Conservation (phyloP, 2,113 vertebrate species). For the Agapornis roseicollis region DNA sequence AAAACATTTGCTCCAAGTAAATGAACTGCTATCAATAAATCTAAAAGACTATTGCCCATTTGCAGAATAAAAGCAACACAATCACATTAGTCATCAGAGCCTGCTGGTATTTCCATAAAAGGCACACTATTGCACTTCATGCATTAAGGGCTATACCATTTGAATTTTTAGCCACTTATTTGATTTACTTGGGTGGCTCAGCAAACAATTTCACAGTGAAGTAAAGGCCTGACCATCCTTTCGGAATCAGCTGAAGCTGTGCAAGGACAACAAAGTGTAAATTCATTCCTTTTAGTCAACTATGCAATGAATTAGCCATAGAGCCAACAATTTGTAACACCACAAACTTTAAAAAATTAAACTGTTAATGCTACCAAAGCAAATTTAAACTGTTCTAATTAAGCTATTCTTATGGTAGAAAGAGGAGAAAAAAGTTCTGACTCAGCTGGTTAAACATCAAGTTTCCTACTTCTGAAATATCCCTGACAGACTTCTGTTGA, state of each 20-base stretch:
- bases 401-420: neutral
- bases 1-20: neutral
- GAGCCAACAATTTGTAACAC: neutral
- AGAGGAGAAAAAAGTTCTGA: neutral
- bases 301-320: neutral
- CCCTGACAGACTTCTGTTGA: neutral
- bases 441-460: neutral
- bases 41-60: neutral
- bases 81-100: accelerated
- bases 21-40: neutral
- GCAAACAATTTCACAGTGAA: neutral
- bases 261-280: neutral
- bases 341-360: neutral
- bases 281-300: neutral
- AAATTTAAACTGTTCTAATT: neutral
- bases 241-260: neutral
- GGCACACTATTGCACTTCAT: neutral
- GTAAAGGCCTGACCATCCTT: neutral
- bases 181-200: neutral
- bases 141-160: neutral
- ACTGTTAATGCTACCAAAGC: neutral
- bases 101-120: neutral
- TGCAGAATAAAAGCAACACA: neutral
- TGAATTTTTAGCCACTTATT: neutral
- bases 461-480: neutral